Evolutionary conservation across 1,140 invertebrate genomes (phyloP).

Genomic region (Neodiprion virginianus): DNA sequence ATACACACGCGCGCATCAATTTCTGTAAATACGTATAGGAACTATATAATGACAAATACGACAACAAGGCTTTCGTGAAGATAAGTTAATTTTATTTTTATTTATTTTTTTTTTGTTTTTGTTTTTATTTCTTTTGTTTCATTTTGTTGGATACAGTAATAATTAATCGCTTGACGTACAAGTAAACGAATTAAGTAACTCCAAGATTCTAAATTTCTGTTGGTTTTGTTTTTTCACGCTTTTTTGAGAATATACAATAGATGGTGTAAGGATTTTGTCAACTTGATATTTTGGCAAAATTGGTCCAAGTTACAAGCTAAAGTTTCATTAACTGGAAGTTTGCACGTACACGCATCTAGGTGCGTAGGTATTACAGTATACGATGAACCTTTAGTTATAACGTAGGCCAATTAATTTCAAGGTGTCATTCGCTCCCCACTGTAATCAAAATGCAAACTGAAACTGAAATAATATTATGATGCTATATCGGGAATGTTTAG

Average conservation of each 20-base stretch:
- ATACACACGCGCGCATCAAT: no score
- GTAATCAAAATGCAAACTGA: neutral
- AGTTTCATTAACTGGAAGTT: neutral
- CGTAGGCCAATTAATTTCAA: neutral
- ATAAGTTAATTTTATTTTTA: conserved; percentile 20
- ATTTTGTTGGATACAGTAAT: conserved; percentile 11
- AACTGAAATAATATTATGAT: neutral
- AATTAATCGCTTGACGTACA: conserved; percentile 3
- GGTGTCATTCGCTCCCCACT: neutral
- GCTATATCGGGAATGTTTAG: conserved; percentile 5
- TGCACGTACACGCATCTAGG: neutral
- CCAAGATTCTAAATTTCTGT: neutral
- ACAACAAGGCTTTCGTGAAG: neutral
- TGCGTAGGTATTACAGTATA: neutral
- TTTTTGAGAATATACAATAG: neutral
- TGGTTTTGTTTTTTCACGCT: neutral
- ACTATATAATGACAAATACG: no score
- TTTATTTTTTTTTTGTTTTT: neutral
- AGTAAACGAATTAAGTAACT: conserved; percentile 17
- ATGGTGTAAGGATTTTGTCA: neutral
- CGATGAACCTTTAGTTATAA: neutral
- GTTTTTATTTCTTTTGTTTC: neutral
- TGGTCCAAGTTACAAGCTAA: neutral
- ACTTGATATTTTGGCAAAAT: conserved; percentile 6
- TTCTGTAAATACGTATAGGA: no score